Base-by-base conservation (phyloP, 2,888 invertebrate genomes). In the Thalpophila matura region DNA sequence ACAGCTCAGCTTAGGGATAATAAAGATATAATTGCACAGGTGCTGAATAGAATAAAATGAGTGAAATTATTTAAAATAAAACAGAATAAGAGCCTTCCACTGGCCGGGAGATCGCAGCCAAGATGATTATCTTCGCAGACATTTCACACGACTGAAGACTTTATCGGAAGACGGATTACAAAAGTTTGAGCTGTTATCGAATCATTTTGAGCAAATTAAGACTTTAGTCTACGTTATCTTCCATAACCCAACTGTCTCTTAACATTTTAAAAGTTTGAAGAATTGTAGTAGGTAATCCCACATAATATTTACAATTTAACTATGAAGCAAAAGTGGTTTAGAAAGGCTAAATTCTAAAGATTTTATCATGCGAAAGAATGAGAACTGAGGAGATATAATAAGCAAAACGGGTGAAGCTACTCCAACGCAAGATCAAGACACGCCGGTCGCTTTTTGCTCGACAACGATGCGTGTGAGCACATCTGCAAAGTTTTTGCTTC, bases 401-500 rank as follows among this genome's bases (percentile, higher is more conserved):
- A 64, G 47, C 61, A 76, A n/a, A 77, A 79, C 66, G 74, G 80
- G 82, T 84, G 74, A 75, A 77, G 71, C 78, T 78, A 70, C 80
- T 73, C 77, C 81, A 79, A 72, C 77, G 64, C 75, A 79, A 83
- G 82, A 85, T 81, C 79, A 83, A 86, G 83, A 86, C 80, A 79
- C 76, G 81, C 79, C 84, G 80, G 81, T 82, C 76, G 79, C 82
- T 90, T 91, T 91, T 92, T 91, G 86, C 86, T 80, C 77, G 73
- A 80, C 65, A 76, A 64, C 89, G 82, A 82, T 89, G 91, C 89
- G 89, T 91, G 90, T 89, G 91, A 91, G 87, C 91, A 91, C 94
- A 94, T 92, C 90, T 92, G 92, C 87, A 80, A 79, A 82, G 88
- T 89, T 89, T 89, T 89, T 87, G 80, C 80, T 76, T 60, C 59